A percentile compares a stretch with the other conserved stretches of the same genome.
Evolutionary conservation across 2,113 vertebrate species (phyloP).

Genomic region (Pangasianodon hypophthalmus): DNA sequence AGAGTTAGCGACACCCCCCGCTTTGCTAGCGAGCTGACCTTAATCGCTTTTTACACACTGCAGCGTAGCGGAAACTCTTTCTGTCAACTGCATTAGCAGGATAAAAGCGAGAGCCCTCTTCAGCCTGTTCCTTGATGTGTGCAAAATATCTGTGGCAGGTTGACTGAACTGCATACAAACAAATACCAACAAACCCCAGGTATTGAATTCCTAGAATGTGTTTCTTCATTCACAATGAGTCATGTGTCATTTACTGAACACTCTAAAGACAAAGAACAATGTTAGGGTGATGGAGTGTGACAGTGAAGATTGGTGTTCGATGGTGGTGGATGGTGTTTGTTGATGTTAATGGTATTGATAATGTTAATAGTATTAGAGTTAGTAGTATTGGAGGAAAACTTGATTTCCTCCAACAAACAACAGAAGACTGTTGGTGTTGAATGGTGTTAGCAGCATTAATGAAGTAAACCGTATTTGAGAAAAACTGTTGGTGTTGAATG

Average conservation of each 20-base stretch:
- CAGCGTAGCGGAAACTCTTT: constrained; percentile 39
- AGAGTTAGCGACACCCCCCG: not conserved
- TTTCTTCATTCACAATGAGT: not conserved
- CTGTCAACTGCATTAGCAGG: constrained; percentile 55
- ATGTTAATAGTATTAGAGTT: not conserved
- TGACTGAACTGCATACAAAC: constrained; percentile 41
- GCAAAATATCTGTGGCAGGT: constrained; percentile 58
- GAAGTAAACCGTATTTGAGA: not conserved
- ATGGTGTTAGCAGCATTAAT: not conserved
- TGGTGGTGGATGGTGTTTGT: not conserved
- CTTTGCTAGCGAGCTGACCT: constrained; percentile 39
- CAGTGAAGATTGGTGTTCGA: not conserved
- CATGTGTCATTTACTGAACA: not conserved
- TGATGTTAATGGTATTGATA: not conserved
- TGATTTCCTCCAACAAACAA: too few species aligned
- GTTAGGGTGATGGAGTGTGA: not conserved
- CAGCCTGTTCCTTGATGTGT: constrained; percentile 57
- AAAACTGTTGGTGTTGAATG: not conserved
- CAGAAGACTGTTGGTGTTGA: too few species aligned
- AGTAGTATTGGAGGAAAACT: not conserved
- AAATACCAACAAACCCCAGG: not conserved
- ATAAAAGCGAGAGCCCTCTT: constrained; percentile 57
- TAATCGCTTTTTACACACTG: constrained; percentile 43
- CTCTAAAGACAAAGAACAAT: not conserved
- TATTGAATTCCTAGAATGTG: not conserved